Conservation (phyloP, 2,113 vertebrate genomes). For the Ceuthmochares aereus region DNA sequence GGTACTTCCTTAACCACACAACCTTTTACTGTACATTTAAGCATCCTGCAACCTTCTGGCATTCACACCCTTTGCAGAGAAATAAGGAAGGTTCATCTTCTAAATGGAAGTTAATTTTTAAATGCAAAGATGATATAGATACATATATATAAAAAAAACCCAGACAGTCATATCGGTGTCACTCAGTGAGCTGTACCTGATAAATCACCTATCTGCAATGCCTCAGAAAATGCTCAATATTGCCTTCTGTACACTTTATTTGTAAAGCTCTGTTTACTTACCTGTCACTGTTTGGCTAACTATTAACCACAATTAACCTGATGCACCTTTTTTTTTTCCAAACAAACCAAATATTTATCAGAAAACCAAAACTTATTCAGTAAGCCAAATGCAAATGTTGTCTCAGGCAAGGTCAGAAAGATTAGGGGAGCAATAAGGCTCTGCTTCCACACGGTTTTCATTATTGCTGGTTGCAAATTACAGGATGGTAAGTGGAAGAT, state of each 20-base stretch:
- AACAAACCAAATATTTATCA: conserved; percentile 61
- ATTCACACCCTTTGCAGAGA: neutral
- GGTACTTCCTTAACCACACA: neutral
- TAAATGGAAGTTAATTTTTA: conserved; percentile 11
- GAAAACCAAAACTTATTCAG: conserved; percentile 22
- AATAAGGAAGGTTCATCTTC: neutral
- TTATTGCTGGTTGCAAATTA: neutral
- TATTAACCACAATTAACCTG: conserved; percentile 57
- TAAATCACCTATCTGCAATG: neutral
- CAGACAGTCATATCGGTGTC: neutral
- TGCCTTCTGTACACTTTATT: neutral
- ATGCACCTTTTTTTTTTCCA: neutral
- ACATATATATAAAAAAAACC: neutral
- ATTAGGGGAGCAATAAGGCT: neutral
- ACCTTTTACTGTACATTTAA: neutral
- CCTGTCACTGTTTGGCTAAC: conserved; percentile 38
- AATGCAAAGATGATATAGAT: neutral
- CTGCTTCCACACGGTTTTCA: neutral
- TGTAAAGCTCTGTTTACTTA: conserved; percentile 39
- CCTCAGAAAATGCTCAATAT: neutral
- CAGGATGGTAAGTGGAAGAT: neutral
- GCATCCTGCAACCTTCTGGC: neutral
- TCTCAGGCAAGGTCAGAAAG: neutral
- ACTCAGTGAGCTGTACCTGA: neutral
- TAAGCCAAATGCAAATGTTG: conserved; percentile 60